Percentiles rank a stretch among this genome's conserved stretches.
These are phyloP conservation scores for Linnaemya vulpina DNA, from an alignment of 2,888 invertebrate genomes.

Conservation along the genomic window DNA sequence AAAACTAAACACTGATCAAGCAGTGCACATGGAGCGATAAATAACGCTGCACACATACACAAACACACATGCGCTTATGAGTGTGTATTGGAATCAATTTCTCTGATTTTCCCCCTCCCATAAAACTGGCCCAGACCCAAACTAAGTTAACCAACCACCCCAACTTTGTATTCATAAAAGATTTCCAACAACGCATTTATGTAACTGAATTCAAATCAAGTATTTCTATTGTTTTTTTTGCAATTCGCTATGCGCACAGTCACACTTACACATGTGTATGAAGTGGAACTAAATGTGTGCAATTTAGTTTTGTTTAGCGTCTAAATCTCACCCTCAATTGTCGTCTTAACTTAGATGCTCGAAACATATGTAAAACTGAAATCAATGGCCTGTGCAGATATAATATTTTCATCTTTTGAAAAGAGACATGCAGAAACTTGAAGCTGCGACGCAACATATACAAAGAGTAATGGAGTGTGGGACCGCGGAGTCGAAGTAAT, in stretches of 20 bases:
- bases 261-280: constrained; percentile 3
- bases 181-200: constrained; percentile 52
- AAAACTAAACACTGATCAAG: constrained; percentile 6
- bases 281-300: constrained; percentile 45
- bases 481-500: background rate
- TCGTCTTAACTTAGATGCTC: constrained; percentile 44
- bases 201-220: constrained; percentile 34
- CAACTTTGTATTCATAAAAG: constrained; percentile 60
- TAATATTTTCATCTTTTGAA: background rate
- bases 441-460: constrained; percentile 49
- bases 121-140: background rate
- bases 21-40: background rate
- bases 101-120: background rate
- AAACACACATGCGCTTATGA: background rate
- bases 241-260: constrained; percentile 60
- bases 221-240: constrained; percentile 59
- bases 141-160: constrained; percentile 33
- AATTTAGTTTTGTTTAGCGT: constrained; percentile 46
- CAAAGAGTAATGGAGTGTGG: constrained; percentile 3
- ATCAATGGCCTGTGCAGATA: constrained; percentile 58
- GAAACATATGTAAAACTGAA: constrained; percentile 63
- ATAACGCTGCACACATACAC: background rate
- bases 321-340: constrained; percentile 63
- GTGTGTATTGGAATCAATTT: constrained; percentile 33
- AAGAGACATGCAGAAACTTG: constrained; percentile 49